Evolutionary conservation across 2,888 invertebrate species (phyloP), one percentile per base, ranked within the genome.

Genomic region (Hyposoter dolosus): DNA sequence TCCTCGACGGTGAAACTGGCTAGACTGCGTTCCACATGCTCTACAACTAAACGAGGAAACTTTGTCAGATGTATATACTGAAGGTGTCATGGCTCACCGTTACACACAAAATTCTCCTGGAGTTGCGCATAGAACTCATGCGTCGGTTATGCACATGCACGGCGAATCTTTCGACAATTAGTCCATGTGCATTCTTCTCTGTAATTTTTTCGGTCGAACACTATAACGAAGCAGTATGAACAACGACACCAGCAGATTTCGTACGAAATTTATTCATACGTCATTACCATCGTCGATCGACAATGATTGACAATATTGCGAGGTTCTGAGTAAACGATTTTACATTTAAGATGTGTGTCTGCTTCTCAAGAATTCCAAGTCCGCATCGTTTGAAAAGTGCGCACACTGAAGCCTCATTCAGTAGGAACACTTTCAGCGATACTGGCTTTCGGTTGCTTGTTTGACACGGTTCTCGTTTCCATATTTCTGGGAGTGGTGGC

Each of bases 31-130:
- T 75, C 71, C 60, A 69, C 66, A 47, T 68, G 63, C 63, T 75
- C 75, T 68, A 28, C 81, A 78, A 65, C 74, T 88, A 91, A 92
- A 92, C 91, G 91, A 93, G 92, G 90, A 91, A 93, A 93, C 91
- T 93, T 93, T 91, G 88, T 86, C 77, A 88, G 89, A 90, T 89
- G 89, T 88, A 65, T 90, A 87, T 81, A 88, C 89, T 85, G 89
- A 88, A 90, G 89, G 88, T 90, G 87, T 89, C 69, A 40, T 65
- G 82, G 80, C 66, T 82, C 68, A 84, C 65, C 63, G 53, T 19
- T 69, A n/a, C 43, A 69, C 23, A 53, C 32, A 65, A 50, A 43
- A 68, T 68, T 83, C 45, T 60, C 76, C 66, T 65, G 75, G 45
- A 65, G 88, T 87, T 88, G 83, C 89, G 86, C 86, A 83, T 63